phyloP scores from a whole-genome alignment of 2,888 invertebrate species.

The Mactromeris polynyma region DNA sequence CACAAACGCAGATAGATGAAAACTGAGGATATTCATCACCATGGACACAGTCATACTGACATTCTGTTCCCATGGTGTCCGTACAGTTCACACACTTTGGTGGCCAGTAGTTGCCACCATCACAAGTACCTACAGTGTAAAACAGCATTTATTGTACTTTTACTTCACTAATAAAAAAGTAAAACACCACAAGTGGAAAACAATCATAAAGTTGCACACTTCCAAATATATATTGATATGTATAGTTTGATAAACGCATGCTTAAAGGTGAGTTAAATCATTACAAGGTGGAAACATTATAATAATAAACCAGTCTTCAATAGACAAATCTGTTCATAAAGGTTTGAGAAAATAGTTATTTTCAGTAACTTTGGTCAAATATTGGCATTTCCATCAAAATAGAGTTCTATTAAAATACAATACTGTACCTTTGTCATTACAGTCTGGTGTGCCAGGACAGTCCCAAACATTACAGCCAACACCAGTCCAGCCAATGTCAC shows the following conservation, averaged over 20 bases:
- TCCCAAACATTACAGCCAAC: slow-evolving; percentile 75
- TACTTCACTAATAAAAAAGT: background rate
- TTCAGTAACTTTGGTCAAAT: too few species aligned
- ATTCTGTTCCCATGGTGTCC: slow-evolving; percentile 77
- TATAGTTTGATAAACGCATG: too few species aligned
- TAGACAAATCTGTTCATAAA: too few species aligned
- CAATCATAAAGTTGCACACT: too few species aligned
- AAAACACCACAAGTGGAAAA: background rate
- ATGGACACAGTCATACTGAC: slow-evolving; percentile 78
- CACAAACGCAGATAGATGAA: slow-evolving; percentile 73
- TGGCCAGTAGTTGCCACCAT: slow-evolving; percentile 70
- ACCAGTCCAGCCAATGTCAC: slow-evolving; percentile 77
- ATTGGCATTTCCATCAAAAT: too few species aligned
- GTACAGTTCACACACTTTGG: slow-evolving; percentile 78
- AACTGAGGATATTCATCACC: slow-evolving; percentile 74
- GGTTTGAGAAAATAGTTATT: too few species aligned
- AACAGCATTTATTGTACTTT: background rate
- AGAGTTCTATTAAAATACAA: background rate
- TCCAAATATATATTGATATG: too few species aligned
- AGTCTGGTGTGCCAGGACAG: slow-evolving; percentile 77
- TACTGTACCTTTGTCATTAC: slow-evolving; percentile 74
- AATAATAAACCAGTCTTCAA: too few species aligned
- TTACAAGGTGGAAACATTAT: too few species aligned
- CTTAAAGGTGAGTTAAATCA: too few species aligned
- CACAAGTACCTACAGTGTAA: slow-evolving; percentile 71